Percentiles rank a stretch among this genome's conserved stretches.
Evolutionary conservation across 1,140 invertebrate genomes (phyloP).

Genomic region (Plutomurus gul): DNA sequence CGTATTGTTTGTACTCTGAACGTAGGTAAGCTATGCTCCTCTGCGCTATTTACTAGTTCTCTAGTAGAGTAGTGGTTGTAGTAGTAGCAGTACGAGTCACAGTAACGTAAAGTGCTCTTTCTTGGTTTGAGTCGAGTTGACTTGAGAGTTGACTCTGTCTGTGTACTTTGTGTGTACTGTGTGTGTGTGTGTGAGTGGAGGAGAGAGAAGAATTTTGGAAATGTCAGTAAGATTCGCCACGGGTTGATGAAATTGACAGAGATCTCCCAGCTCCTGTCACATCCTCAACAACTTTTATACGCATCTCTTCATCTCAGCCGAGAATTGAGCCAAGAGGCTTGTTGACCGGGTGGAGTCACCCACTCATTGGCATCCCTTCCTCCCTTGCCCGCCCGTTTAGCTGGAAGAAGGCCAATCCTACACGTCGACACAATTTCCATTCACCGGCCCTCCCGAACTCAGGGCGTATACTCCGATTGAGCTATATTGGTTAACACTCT

Average conservation of each 20-base stretch:
- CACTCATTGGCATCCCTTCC: slow-evolving; percentile 31
- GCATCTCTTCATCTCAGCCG: slow-evolving; percentile 51
- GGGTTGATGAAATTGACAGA: slow-evolving; percentile 54
- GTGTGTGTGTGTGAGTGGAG: neutral
- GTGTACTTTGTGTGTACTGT: neutral
- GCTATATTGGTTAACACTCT: slow-evolving; percentile 50
- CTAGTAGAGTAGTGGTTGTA: neutral
- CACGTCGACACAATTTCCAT: slow-evolving; percentile 18
- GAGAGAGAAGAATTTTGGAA: slow-evolving; percentile 48
- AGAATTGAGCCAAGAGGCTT: slow-evolving; percentile 35
- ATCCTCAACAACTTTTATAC: slow-evolving; percentile 48
- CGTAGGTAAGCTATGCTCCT: neutral
- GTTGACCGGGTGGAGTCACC: neutral
- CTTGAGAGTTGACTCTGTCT: neutral
- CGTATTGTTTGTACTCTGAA: neutral
- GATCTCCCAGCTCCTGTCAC: slow-evolving; percentile 51
- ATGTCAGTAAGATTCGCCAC: slow-evolving; percentile 54
- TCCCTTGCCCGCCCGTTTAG: slow-evolving; percentile 5
- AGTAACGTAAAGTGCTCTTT: neutral
- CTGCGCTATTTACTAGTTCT: neutral
- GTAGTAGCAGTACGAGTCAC: neutral
- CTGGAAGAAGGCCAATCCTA: slow-evolving; percentile 17
- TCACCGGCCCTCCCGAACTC: slow-evolving; percentile 14
- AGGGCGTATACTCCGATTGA: slow-evolving; percentile 43
- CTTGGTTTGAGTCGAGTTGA: neutral